Evolutionary conservation across 2,113 vertebrate species (phyloP), one percentile per base, ranked within the genome.

Genomic region (Phrynosoma platyrhinos): DNA sequence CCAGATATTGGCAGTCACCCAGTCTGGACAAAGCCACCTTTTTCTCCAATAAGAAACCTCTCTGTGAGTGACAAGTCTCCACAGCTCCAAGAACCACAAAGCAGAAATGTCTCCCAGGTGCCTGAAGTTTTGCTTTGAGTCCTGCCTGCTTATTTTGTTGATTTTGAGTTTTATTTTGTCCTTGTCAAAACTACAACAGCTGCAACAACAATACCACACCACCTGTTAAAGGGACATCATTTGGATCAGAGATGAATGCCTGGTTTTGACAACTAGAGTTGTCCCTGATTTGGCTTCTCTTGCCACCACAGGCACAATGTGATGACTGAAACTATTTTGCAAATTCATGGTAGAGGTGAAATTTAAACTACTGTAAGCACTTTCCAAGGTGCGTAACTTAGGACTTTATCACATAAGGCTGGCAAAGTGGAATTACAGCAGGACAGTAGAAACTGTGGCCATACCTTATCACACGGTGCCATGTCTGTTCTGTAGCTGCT

Each of bases 71-170:
- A 55, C 81, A 53, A 91, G 89, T 82, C 91, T 18, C 83, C 84
- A 85, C 76, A 90, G 91, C 92, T 92, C 82, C 85, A 80, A 89
- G 92, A 82, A 90, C 71, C 90, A 94, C 92, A 95, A 94, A 94
- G 94, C 92, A 76, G 90, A 75, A 91, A 94, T 94, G 95, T 95
- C 90, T 90, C 68, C 94, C 91, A 92, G 89, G 91, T 91, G 92
- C 92, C 93, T 83, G 2, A 85, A 91, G 83, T 90, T 90, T 93
- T 92, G 91, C 93, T 94, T 92, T 68, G 12, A 30, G 81, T 13
- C 87, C 91, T 4, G 0, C 79, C 90, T 91, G 91, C 93, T 93
- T 86, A 93, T 88, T 90, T 71, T 91, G 85, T 81, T 89, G 87
- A 87, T 79, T 74, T 87, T 87, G 79, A 79, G 79, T 91, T 91